Base-by-base conservation (phyloP, 37 sponge, comb jelly and placozoan species). In the Cladorhizidae sp. region DNA sequence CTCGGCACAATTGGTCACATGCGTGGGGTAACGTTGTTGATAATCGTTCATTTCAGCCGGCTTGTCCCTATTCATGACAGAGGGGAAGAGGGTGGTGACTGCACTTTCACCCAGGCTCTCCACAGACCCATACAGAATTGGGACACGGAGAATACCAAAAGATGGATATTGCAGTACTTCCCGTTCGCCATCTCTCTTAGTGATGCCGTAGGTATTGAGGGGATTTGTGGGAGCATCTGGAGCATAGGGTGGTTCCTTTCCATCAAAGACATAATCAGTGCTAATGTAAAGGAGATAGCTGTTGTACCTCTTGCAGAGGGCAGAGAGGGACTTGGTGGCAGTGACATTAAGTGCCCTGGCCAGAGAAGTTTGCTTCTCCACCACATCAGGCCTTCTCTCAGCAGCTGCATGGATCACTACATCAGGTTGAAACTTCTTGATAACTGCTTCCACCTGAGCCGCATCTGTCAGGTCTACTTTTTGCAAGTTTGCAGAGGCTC, bases 201-300 rank as follows among this genome's bases (percentile, higher is more conserved):
- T 72, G 43, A 35, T n/a, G 12, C 93, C 96, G 67, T 95, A 95
- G 22, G 82, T 52, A 63, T 89, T 95, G n/a, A 92, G 78, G 14
- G 96, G 96, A 79, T 89, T 89, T 26, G 96, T 78, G 2, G 52
- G 35, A 6, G 41, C 73, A 26, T 49, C 65, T 26, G 91, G 90
- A 32, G 73, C 39, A 82, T 95, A 89, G 3, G 96, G 96, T 7
- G 96, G 85, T 28, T 62, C 69, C 3, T 43, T 83, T 0, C 96
- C 96, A 83, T 95, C 91, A 78, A 95, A 95, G 8, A 95, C 96
- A 39, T 89, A 89, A 57, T 95, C 93, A 6, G 96, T 84, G 78
- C 94, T 89, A 38, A 95, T 87, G 90, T 95, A 89, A 3, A 95
- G 37, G 28, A 76, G 42, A 38, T 61, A 61, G 37, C 64, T 76